These are phyloP conservation scores for Muscina levida DNA, from an alignment of 2,888 invertebrate species.

Conservation along the genomic window DNA sequence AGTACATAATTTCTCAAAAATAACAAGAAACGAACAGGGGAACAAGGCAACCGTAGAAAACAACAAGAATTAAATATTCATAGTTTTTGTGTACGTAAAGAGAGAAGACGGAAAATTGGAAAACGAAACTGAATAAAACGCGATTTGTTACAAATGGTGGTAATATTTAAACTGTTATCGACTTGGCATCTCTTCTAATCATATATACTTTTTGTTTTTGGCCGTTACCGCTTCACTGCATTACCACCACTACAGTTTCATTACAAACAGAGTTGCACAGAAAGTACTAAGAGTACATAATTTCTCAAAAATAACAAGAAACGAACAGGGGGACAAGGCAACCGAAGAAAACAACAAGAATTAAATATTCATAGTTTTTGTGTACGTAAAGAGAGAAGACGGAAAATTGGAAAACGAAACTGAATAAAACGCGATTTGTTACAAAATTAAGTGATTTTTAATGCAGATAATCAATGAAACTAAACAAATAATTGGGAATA, in stretches of 20 bases:
- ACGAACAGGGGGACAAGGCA: constrained; percentile 22
- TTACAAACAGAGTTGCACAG: not conserved
- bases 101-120: constrained; percentile 19
- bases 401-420: constrained; percentile 9
- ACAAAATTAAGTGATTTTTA: constrained; percentile 53
- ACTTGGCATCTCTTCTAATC: too few relatives aligned
- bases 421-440: constrained; percentile 60
- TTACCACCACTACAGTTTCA: too few relatives aligned
- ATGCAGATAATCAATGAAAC: constrained; percentile 1
- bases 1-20: constrained; percentile 56
- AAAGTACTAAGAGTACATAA: not conserved
- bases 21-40: constrained; percentile 26
- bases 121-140: constrained; percentile 43
- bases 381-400: constrained; percentile 58
- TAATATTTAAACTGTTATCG: too few relatives aligned
- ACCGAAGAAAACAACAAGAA: constrained; percentile 54
- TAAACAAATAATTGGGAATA: not conserved
- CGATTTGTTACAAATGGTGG: too few relatives aligned
- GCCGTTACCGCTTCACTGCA: too few relatives aligned
- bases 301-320: constrained; percentile 55
- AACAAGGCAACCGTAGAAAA: constrained; percentile 37
- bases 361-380: constrained; percentile 56
- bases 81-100: constrained; percentile 63
- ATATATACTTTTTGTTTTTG: too few relatives aligned
- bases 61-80: constrained; percentile 56